Evolutionary conservation across 2,113 vertebrate genomes (phyloP), one percentile per base, ranked within the genome.

Genomic region (Bubo scandiacus): DNA sequence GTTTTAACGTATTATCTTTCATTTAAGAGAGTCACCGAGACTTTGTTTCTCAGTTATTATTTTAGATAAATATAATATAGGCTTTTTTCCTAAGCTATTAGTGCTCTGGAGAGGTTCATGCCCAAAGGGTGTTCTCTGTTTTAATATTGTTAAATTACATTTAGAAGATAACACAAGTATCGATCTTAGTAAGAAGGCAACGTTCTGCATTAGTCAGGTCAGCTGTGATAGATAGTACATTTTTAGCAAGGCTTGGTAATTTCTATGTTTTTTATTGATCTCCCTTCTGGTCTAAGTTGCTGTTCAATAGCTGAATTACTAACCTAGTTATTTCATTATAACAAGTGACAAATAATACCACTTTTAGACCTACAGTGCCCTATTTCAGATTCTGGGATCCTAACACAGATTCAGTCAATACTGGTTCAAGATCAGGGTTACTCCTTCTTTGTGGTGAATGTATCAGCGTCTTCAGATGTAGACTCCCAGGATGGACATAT

Each of bases 221-320:
- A 94, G 38, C 68, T 81, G 47, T 21, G 3, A 81, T 29, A 59
- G 52, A 74, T 88, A 89, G 9, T 86, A 51, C 25, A 15, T 90
- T 96, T 97, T 94, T 92, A 47, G 93, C 92, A 92, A 73, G 71
- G n/a, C n/a, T 66, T 94, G n/a, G 36, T 75, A 36, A 90, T 67
- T 91, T 92, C 96, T 88, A 80, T 72, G 45, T 5, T 91, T 95
- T 92, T 94, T 92, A 88, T 95, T 91, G 92, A 92, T 65, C 26
- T 79, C 2, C 38, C 4, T 91, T 96, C 91, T 7, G 6, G 30
- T 73, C 68, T 88, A 81, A 97, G 47, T 52, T 74, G 78, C 71
- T 67, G 71, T 49, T 79, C 84, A 58, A 94, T 93, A 72, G 43
- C 62, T 91, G 81, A 90, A 86, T 88, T 86, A 91, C 75, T 79